Percentiles rank a stretch among this genome's conserved stretches.
Evolutionary conservation across 2,113 vertebrate genomes (phyloP).

Genomic region (Corvus moneduloides): DNA sequence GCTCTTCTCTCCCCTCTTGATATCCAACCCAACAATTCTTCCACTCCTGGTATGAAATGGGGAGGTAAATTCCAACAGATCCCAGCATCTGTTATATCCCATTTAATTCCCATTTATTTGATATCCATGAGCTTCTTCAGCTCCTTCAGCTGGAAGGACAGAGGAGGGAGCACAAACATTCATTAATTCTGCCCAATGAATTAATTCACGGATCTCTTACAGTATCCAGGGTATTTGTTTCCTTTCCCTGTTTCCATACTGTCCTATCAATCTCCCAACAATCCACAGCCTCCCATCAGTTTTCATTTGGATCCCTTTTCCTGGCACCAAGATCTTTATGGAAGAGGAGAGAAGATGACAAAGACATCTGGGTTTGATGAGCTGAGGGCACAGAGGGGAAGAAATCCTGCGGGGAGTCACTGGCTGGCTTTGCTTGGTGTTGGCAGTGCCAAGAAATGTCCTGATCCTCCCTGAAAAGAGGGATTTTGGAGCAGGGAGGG

Average conservation of each 20-base stretch:
- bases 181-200: not conserved
- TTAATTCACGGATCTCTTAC: not conserved
- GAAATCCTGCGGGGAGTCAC: not conserved
- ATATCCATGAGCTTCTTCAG: slow-evolving; percentile 67
- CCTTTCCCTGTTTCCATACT: not conserved
- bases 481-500: accelerated
- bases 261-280: not conserved
- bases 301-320: not conserved
- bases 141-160: slow-evolving; percentile 76
- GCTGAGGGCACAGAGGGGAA: not conserved
- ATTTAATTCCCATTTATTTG: slow-evolving; percentile 74
- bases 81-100: slow-evolving; percentile 74
- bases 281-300: not conserved
- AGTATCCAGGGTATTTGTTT: not conserved
- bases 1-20: not conserved
- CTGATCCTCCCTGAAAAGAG: not conserved
- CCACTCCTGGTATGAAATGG: not conserved
- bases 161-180: slow-evolving; percentile 73
- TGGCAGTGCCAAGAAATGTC: not conserved
- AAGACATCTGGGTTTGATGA: not conserved
- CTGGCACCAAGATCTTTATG: not conserved
- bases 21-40: not conserved
- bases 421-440: not conserved
- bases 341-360: not conserved
- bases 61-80: slow-evolving; percentile 50